Base-by-base conservation (phyloP, 2,888 invertebrate genomes). In the Mesorhabditis spiculigera region DNA sequence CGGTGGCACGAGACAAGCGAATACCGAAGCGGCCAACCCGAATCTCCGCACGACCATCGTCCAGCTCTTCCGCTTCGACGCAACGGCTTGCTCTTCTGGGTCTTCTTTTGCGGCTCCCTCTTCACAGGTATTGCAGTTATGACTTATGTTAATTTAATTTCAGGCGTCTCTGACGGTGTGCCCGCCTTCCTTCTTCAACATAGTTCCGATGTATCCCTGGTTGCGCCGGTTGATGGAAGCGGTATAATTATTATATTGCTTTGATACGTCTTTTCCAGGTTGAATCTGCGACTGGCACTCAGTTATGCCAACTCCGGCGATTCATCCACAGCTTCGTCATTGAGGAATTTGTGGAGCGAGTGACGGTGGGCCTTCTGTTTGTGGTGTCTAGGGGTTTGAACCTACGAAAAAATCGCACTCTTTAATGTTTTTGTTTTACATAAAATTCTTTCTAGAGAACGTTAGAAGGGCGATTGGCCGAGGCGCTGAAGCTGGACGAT, bases 271-370 rank as follows among this genome's bases (percentile, higher is more conserved):
- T 50, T 10, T 50, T 50, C n/a, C n/a, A 65, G 10, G 44, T 6
- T 43, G 44, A 6, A 65, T 8, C 13, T 10, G 41, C n/a, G 5
- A 28, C 13, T 16, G 43, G 16, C 16, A 63, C 28, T 8, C 65
- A 50, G 44, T 92, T 93, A 83, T 91, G 91, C 75, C 28, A n/a
- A 66, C 68, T 28, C 65, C 71, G 78, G 50, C 62, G 73, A 8
- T 95, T 94, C 87, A 88, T 95, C 69, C 91, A 91, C 65, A 92
- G 93, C 86, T 93, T 94, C 87, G 92, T 95, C 43, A 92, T 92
- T 78, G 91, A 93, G 81, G 92, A 92, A 5, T 95, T 93, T 88
- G 90, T 93, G 75, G 82, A 84, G 63, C 66, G 80, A 58, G 82
- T 85, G 4, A 79, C 78, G 58, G 58, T 50, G n/a, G n/a, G n/a